Conservation (phyloP, 2,113 vertebrate genomes). For the Eudyptes chrysolophus region DNA sequence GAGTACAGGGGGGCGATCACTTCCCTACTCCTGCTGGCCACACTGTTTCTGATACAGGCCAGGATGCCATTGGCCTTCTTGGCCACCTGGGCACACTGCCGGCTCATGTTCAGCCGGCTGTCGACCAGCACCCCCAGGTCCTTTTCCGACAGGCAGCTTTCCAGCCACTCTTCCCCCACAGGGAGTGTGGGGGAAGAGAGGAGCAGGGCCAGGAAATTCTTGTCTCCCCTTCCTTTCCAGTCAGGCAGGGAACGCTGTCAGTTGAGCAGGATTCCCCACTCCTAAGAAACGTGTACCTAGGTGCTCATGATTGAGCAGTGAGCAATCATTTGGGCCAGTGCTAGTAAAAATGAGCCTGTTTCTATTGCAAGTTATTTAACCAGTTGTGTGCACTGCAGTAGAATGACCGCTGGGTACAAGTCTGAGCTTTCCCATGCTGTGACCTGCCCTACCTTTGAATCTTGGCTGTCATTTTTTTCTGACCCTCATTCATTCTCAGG, state of each 20-base stretch:
- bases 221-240: neutral
- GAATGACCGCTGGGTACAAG: rapidly evolving
- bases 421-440: neutral
- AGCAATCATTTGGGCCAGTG: neutral
- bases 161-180: no score
- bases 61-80: no score
- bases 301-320: rapidly evolving
- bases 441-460: neutral
- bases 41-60: no score
- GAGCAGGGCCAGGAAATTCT: neutral
- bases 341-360: neutral
- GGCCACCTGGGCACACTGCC: no score
- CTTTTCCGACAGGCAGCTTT: no score
- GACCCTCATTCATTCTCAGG: neutral
- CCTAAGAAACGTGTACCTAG: rapidly evolving
- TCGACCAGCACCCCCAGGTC: no score
- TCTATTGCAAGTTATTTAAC: rapidly evolving
- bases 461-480: no score
- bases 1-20: no score
- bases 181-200: neutral
- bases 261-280: neutral
- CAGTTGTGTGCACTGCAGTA: rapidly evolving
- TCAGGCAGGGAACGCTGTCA: neutral
- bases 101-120: no score
- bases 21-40: no score